A percentile compares a stretch with the other conserved stretches of the same genome.
These are phyloP conservation scores for Chionoecetes opilio DNA, from an alignment of 1,140 invertebrate genomes.

Conservation along the genomic window DNA sequence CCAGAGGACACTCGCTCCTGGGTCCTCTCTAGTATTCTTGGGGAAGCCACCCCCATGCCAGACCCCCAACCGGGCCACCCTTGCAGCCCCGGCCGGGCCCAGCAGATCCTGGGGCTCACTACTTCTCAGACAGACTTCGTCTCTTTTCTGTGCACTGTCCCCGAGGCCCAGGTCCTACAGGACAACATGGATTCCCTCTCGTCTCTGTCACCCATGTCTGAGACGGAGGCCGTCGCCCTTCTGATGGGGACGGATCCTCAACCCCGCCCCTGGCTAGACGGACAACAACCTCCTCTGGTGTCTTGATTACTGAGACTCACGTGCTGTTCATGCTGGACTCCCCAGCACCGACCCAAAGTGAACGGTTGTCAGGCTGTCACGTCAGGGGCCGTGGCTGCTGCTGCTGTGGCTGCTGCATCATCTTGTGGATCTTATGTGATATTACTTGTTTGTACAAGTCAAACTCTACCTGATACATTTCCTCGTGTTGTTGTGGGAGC, in stretches of 20 bases:
- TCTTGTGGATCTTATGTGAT: constrained; percentile 29
- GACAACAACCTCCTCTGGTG: constrained; percentile 47
- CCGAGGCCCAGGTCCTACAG: constrained; percentile 29
- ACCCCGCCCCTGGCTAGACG: constrained; percentile 14
- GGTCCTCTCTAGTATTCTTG: constrained; percentile 57
- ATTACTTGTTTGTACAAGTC: not conserved
- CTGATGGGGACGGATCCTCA: constrained; percentile 43
- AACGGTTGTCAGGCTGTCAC: not conserved
- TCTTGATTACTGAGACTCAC: not conserved
- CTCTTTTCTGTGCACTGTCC: constrained; percentile 29
- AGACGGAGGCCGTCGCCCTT: constrained; percentile 47
- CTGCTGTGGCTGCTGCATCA: not conserved
- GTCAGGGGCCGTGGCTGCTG: not conserved
- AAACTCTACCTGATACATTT: not conserved
- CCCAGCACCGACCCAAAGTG: not conserved
- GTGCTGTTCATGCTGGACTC: not conserved
- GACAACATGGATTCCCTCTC: constrained; percentile 52
- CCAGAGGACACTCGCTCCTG: constrained; percentile 59
- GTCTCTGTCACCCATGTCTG: constrained; percentile 60
- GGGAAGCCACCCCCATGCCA: constrained; percentile 31
- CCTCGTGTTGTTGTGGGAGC: constrained; percentile 1
- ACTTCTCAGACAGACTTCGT: constrained; percentile 38
- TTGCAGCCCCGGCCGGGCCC: not conserved
- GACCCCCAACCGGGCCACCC: constrained; percentile 13
- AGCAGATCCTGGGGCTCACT: constrained; percentile 6